Conservation (phyloP, 1,140 invertebrate genomes). For the Oryctes rhinoceros region DNA sequence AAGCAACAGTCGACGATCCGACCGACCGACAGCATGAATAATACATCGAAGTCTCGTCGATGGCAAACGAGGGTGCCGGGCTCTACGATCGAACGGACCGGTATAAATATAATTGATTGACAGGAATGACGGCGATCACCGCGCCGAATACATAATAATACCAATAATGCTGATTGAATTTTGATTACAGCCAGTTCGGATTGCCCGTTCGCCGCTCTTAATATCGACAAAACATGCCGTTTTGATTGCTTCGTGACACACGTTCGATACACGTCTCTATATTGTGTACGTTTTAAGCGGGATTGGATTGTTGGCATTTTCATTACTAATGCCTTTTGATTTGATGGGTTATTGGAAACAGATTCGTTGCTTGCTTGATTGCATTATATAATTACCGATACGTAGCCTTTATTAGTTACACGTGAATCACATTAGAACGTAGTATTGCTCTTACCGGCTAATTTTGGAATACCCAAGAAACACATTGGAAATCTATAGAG, state of each 20-base stretch:
- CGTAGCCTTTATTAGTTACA: no score
- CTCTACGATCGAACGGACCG: neutral
- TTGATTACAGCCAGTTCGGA: neutral
- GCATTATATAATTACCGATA: no score
- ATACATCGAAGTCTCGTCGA: constrained; percentile 2
- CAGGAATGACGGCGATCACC: neutral
- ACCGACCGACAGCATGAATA: neutral
- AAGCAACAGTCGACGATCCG: neutral
- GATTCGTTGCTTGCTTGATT: neutral
- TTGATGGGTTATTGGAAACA: neutral
- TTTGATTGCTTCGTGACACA: constrained; percentile 9
- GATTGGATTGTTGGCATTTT: neutral
- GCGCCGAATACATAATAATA: constrained; percentile 1
- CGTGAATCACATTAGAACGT: no score
- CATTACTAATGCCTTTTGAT: neutral
- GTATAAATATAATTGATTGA: constrained; percentile 6
- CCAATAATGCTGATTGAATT: constrained; percentile 10
- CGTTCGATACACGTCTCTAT: neutral
- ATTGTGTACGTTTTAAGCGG: neutral
- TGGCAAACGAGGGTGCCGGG: neutral
- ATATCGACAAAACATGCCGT: constrained; percentile 7
- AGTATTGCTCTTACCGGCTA: no score
- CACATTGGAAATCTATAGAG: no score
- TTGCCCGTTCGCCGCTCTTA: neutral
- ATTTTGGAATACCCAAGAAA: no score